phyloP scores from a whole-genome alignment of 2,113 vertebrate species.

The Zosterops lateralis region DNA sequence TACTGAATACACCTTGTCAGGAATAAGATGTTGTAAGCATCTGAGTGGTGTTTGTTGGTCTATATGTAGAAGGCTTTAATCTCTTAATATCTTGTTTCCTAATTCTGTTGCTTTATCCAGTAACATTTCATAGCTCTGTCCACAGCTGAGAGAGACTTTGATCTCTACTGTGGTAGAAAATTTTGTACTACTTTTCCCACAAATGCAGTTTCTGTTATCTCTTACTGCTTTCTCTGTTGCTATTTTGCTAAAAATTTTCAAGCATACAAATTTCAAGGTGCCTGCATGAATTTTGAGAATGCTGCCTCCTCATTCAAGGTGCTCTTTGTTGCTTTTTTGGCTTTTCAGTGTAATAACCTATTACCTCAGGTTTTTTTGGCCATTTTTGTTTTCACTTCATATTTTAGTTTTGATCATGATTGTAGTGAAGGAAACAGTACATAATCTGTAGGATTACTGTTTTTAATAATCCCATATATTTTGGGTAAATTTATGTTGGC shows the following conservation, averaged over 20 bases:
- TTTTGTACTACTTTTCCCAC: neutral
- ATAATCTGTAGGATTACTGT: neutral
- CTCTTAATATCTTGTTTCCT: slow-evolving; percentile 23
- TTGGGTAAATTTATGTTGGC: neutral
- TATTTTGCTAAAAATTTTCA: neutral
- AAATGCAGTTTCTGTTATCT: neutral
- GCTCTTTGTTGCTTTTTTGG: neutral
- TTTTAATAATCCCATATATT: neutral
- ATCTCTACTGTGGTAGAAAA: neutral
- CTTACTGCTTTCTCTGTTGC: neutral
- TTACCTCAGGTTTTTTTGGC: neutral
- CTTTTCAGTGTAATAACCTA: neutral
- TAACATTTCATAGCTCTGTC: slow-evolving; percentile 11
- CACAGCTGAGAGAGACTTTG: slow-evolving; percentile 14
- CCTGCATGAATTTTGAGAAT: neutral
- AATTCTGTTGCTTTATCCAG: slow-evolving; percentile 27
- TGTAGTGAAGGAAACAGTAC: neutral
- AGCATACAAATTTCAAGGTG: neutral
- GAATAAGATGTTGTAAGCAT: neutral
- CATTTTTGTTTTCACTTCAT: neutral
- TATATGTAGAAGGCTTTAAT: slow-evolving; percentile 19
- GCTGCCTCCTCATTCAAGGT: neutral
- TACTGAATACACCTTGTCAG: neutral
- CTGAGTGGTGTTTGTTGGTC: neutral
- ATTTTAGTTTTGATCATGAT: neutral